Base-by-base conservation (phyloP, 2,113 vertebrate species). In the Paramormyrops kingsleyae region DNA sequence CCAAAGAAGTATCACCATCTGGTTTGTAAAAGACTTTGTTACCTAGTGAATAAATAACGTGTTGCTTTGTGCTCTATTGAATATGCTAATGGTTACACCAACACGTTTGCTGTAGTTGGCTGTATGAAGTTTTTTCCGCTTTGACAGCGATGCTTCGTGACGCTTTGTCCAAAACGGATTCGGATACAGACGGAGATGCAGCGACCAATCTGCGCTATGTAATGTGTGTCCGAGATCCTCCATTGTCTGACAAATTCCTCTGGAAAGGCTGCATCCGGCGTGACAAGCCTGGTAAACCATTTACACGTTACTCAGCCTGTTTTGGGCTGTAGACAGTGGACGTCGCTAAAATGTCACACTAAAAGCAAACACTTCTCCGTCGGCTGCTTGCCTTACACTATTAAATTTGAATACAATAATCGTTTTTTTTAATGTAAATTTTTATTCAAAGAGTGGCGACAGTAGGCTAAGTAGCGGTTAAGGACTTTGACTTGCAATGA, bases 171-270 rank as follows among this genome's bases (percentile, higher is more conserved):
- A 42, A 80, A 80, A 80, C 31, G 35, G 74, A 80, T 80, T 80
- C 74, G 6, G 35, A 80, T 42, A 42, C 13, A 42, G 74, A 80
- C 13, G 15, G 70, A 39, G 35, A 42, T 39, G 74, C 74, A 12
- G 10, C 39, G 35, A 70, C n/a, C 74, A 42, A 80, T 15, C 74
- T 35, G 74, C 31, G 74, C 74, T 80, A 15, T 80, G 74, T 80
- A 42, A 80, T 21, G 74, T 15, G 74, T 42, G 74, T 80, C 74
- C 74, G 31, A 39, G 74, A 80, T 80, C 74, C 74, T 80, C 74
- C 74, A 80, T 80, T 80, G 74, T 80, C 74, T 80, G 74, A 42
- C 74, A 42, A 19, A 80, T 80, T 80, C 74, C 74, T 80, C 74
- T 42, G 74, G 74, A 80, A 39, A 80, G 74, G 9, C 74, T 80